phyloP scores from a whole-genome alignment of 2,113 vertebrate species.

The Naja naja region DNA sequence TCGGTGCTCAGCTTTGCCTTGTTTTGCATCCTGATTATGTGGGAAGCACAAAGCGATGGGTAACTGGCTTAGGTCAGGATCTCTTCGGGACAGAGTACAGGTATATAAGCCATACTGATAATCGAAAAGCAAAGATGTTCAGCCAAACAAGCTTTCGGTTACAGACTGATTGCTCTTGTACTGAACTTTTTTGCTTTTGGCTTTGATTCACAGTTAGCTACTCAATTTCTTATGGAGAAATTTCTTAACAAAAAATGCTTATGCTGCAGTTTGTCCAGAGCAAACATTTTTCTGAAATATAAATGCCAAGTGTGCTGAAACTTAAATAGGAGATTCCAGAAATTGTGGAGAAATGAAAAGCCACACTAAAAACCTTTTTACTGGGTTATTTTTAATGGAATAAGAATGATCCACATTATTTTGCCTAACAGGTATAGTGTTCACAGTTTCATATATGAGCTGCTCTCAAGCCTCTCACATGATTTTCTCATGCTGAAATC shows the following conservation, averaged over 20 bases:
- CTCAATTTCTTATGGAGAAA: accelerated
- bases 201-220: not conserved
- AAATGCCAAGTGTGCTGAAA: not conserved
- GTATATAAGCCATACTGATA: slow-evolving; percentile 23
- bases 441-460: not conserved
- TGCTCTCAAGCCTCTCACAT: not conserved
- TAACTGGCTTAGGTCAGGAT: slow-evolving; percentile 27
- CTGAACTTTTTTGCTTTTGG: not conserved
- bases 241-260: not conserved
- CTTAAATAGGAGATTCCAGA: not conserved
- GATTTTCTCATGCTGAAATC: not conserved
- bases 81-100: slow-evolving; percentile 20
- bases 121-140: slow-evolving; percentile 8
- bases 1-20: not conserved
- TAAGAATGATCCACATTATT: not conserved
- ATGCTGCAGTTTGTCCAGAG: not conserved
- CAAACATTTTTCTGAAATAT: not conserved
- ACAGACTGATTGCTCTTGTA: not conserved
- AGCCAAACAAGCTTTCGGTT: slow-evolving; percentile 13
- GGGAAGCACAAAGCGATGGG: not conserved
- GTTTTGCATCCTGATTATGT: not conserved
- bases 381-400: not conserved
- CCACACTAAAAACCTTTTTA: not conserved
- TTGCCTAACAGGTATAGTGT: not conserved
- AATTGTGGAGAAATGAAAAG: not conserved